Conservation (phyloP, 1,140 invertebrate genomes). For the Meloidogyne hapla region DNA sequence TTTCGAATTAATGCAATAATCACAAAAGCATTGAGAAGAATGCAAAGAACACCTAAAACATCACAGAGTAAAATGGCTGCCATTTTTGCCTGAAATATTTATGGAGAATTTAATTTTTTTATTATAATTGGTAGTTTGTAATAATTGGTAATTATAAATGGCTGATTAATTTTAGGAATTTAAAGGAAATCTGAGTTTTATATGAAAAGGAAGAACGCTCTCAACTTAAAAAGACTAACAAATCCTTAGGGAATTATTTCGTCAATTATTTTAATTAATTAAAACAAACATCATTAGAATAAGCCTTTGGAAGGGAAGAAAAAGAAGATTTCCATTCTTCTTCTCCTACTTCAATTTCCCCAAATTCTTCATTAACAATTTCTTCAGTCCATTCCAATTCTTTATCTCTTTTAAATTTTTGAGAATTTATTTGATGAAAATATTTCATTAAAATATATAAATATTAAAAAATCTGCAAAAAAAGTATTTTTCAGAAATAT, state of each 20-base stretch:
- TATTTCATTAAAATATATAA: neutral
- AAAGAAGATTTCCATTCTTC: neutral
- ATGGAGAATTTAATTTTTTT: neutral
- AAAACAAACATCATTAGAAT: conserved; percentile 3
- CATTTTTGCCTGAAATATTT: conserved; percentile 36
- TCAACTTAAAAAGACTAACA: no score
- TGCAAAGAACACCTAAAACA: conserved; percentile 53
- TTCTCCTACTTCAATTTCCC: neutral
- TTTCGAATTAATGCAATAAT: conserved; percentile 54
- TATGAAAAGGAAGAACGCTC: no score
- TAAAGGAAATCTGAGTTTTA: no score
- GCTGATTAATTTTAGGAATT: no score
- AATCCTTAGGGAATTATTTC: no score
- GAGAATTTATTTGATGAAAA: neutral
- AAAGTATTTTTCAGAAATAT: no score
- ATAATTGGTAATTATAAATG: no score
- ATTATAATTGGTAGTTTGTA: neutral
- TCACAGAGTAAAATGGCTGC: conserved; percentile 49
- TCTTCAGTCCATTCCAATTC: neutral
- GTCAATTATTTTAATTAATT: neutral
- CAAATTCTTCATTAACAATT: neutral
- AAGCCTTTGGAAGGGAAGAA: neutral
- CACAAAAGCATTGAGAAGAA: conserved; percentile 57
- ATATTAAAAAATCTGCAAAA: neutral
- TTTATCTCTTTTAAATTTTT: neutral